phyloP scores from a whole-genome alignment of 2,797 vertebrate genomes.

The Fistularia commersonii region DNA sequence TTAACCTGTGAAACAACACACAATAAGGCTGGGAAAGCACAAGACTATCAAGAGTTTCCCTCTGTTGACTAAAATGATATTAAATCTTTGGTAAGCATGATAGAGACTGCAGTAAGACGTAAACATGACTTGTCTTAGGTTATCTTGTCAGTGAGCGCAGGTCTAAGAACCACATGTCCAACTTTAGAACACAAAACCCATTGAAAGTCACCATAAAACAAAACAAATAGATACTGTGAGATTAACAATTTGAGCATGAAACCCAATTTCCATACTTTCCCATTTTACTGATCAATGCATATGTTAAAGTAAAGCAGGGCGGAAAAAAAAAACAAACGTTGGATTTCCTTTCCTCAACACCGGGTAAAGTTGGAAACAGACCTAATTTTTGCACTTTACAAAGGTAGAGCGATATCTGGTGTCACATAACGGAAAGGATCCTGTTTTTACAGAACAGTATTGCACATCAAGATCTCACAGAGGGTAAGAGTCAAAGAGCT shows the following conservation, averaged over 20 bases:
- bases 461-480: constrained; percentile 55
- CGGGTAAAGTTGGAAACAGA: constrained; percentile 16
- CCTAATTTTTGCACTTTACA: constrained; percentile 37
- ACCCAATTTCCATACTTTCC: constrained; percentile 23
- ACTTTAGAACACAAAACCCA: constrained; percentile 35
- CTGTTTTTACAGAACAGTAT: constrained; percentile 39
- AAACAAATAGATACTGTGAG: constrained; percentile 24
- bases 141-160: constrained; percentile 23
- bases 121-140: constrained; percentile 45
- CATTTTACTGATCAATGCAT: constrained; percentile 33
- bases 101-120: constrained; percentile 37
- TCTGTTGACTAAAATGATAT: too few species aligned
- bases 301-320: constrained; percentile 20
- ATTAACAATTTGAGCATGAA: neutral
- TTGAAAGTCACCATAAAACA: constrained; percentile 41
- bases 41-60: constrained; percentile 34
- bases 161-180: constrained; percentile 30
- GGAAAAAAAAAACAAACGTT: constrained; percentile 34
- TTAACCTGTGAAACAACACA: constrained; percentile 31
- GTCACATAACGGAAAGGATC: constrained; percentile 23
- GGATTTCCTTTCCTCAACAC: constrained; percentile 25
- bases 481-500: constrained; percentile 30
- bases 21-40: constrained; percentile 47
- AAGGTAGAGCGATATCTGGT: constrained; percentile 39
- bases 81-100: constrained; percentile 72